Conservation (phyloP, 2,888 invertebrate genomes). For the Plemyria rubiginata region DNA sequence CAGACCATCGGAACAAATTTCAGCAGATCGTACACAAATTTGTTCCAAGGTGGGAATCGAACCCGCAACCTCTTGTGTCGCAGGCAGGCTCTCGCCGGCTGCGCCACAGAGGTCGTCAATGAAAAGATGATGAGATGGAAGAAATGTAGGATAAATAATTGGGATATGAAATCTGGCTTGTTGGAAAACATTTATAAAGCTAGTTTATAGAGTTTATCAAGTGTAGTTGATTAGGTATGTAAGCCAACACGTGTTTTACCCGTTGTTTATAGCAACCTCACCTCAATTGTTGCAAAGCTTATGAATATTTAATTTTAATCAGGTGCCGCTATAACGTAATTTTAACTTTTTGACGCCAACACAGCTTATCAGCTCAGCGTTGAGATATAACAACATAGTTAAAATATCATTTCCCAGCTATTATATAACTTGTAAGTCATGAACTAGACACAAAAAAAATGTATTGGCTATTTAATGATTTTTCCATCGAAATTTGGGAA, state of each 20-base stretch:
- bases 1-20: too few relatives aligned
- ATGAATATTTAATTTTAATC: constrained; percentile 29
- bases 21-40: too few relatives aligned
- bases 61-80: too few relatives aligned
- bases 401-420: neutral
- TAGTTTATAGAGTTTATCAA: neutral
- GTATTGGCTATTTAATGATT: too few relatives aligned
- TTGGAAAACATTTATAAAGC: neutral
- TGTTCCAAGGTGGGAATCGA: too few relatives aligned
- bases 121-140: too few relatives aligned
- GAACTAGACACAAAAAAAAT: too few relatives aligned
- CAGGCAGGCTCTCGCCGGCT: too few relatives aligned
- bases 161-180: neutral
- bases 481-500: too few relatives aligned
- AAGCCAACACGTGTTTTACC: neutral
- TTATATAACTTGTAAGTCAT: too few relatives aligned
- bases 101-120: too few relatives aligned
- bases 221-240: neutral
- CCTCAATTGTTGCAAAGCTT: constrained; percentile 20
- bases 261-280: constrained; percentile 26
- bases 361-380: neutral
- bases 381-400: constrained; percentile 8
- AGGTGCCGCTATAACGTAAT: constrained; percentile 24
- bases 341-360: constrained; percentile 34
- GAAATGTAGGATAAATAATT: neutral